Percentiles rank a stretch among this genome's conserved stretches.
Evolutionary conservation across 1,140 invertebrate species (phyloP).

Genomic region (Sycophila sp.): DNA sequence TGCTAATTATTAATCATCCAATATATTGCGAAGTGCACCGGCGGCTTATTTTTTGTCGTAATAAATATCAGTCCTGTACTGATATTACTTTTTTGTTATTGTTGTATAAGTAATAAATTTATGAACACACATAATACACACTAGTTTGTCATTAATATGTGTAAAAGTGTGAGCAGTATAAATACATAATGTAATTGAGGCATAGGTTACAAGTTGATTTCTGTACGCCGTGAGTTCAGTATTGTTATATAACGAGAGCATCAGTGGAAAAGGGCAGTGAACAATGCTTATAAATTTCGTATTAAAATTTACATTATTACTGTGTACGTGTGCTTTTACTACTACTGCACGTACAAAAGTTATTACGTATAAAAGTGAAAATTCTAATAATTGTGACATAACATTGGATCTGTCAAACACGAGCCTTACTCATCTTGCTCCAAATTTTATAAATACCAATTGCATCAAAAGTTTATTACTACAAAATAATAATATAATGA

Average conservation of each 20-base stretch:
- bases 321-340: neutral
- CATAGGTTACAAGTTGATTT: too few relatives aligned
- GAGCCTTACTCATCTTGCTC: neutral
- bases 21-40: too few relatives aligned
- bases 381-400: neutral
- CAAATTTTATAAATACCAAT: conserved; percentile 17
- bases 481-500: conserved; percentile 14
- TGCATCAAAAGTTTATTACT: conserved; percentile 12
- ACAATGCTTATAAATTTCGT: neutral
- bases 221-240: too few relatives aligned
- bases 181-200: too few relatives aligned
- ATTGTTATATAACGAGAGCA: too few relatives aligned
- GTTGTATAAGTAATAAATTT: too few relatives aligned
- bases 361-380: neutral
- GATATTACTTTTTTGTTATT: too few relatives aligned
- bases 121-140: too few relatives aligned
- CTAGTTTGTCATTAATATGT: neutral
- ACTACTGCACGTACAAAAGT: neutral
- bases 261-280: too few relatives aligned
- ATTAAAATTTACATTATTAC: neutral
- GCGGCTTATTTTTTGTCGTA: too few relatives aligned
- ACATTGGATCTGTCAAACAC: conserved; percentile 24
- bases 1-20: too few relatives aligned
- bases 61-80: too few relatives aligned
- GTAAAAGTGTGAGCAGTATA: neutral